phyloP scores from a whole-genome alignment of 2,113 vertebrate species.

The Rhinichthys klamathensis region DNA sequence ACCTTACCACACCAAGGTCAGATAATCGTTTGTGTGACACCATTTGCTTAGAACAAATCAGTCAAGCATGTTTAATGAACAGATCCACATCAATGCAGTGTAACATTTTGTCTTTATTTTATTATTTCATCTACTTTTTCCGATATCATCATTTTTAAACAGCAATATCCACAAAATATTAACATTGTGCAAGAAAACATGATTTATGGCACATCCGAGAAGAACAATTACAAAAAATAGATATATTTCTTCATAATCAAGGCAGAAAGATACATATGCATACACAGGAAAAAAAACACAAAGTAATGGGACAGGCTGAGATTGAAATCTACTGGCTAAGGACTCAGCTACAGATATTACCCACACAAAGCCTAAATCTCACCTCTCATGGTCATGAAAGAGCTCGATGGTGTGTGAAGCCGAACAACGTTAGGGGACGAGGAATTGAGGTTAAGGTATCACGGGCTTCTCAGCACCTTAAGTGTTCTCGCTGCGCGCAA shows the following conservation, averaged over 20 bases:
- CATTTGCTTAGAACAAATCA: neutral
- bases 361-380: constrained; percentile 46
- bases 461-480: constrained; percentile 43
- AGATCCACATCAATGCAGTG: neutral
- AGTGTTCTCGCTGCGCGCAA: constrained; percentile 21
- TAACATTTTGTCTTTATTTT: constrained; percentile 74
- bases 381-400: constrained; percentile 33
- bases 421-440: constrained; percentile 1
- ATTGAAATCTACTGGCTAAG: constrained; percentile 50
- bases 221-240: constrained; percentile 81
- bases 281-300: constrained; percentile 75
- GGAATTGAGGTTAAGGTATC: constrained; percentile 41
- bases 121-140: constrained; percentile 74
- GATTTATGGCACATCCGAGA: constrained; percentile 82
- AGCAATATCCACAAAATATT: constrained; percentile 84
- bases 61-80: neutral
- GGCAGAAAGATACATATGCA: constrained; percentile 74
- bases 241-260: constrained; percentile 79
- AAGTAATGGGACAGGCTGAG: constrained; percentile 66
- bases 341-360: constrained; percentile 38
- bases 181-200: constrained; percentile 83
- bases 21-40: neutral
- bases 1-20: too few relatives aligned
- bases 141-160: constrained; percentile 72
- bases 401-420: constrained; percentile 20